Percentiles rank a stretch among this genome's conserved stretches.
phyloP scores from a whole-genome alignment of 2,888 invertebrate genomes.

The Formica aserva region DNA sequence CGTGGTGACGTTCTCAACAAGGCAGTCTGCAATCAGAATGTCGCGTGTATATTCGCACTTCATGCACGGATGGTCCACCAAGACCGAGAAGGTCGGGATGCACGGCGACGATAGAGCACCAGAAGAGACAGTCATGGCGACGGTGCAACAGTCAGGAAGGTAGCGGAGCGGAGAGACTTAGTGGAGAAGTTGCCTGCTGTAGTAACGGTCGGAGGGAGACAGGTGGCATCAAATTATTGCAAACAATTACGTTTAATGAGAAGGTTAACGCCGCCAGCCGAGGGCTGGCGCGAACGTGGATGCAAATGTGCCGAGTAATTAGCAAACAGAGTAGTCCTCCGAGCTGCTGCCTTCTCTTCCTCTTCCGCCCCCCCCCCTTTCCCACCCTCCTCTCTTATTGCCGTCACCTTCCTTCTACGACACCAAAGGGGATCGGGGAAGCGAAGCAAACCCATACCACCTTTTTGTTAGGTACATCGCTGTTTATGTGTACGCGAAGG shows the following conservation, averaged over 20 bases:
- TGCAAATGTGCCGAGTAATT: conserved; percentile 83
- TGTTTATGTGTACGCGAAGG: conserved; percentile 34
- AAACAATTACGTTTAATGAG: conserved; percentile 85
- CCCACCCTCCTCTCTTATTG: conserved; percentile 5
- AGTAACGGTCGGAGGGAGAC: conserved; percentile 70
- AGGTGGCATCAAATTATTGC: conserved; percentile 84
- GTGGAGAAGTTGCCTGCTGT: conserved; percentile 62
- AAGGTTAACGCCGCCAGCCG: conserved; percentile 81
- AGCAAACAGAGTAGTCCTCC: conserved; percentile 79
- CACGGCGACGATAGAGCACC: conserved; percentile 31
- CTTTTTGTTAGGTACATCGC: conserved; percentile 51
- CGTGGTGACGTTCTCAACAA: conserved; percentile 34
- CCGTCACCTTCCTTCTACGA: conserved; percentile 23
- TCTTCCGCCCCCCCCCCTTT: conserved; percentile 23
- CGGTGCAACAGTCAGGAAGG: conserved; percentile 66
- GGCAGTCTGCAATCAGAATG: conserved; percentile 59
- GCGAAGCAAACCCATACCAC: conserved; percentile 47
- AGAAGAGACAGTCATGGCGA: conserved; percentile 56
- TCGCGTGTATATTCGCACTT: conserved; percentile 32
- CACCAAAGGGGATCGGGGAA: conserved; percentile 9
- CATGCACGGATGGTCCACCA: not conserved
- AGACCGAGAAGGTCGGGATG: conserved; percentile 24
- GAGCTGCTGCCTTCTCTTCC: conserved; percentile 38
- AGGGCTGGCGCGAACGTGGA: conserved; percentile 75
- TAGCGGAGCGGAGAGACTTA: conserved; percentile 56